Evolutionary conservation across 2,797 vertebrate genomes (phyloP), one percentile per base, ranked within the genome.

Genomic region (Artibeus lituratus): DNA sequence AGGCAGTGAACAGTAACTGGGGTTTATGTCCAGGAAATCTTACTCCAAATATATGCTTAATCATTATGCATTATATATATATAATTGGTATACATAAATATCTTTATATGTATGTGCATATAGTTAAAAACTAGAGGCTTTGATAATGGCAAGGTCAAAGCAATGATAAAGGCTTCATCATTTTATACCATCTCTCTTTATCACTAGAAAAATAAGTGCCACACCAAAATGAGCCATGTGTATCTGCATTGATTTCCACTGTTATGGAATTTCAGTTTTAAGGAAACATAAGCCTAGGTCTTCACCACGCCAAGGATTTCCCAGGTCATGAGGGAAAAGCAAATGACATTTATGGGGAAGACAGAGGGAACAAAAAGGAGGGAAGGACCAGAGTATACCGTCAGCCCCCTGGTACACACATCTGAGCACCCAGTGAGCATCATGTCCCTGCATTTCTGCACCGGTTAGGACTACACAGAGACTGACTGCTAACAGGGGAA

Each of bases 391-490:
- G 21, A 2, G 7, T 3, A 5, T 73, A 10, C 2, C 3, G 5
- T 14, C 24, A 39, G 10, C 11, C 22, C 57, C 37, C 19, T 73
- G 7, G 16, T 10, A 35, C 3, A 51, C 11, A 53, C 29, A 18
- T 29, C 8, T 82, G 19, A 51, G 16, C 32, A 47, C 8, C n/a
- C 57, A 32, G 0, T 37, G 39, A 88, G 22, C 14, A 24, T 49
- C 1, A 32, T 15, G 7, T 21, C 10, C 24, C 19, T 77, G 0
- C 10, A 22, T 70, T 72, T 62, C 21, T 12, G 72, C n/a, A 5
- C 12, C 26, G 35, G 2, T 0, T 4, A 26, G n/a, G 19, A 16
- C 3, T 32, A 1, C 0, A 32, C 7, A 32, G 11, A 72, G 7
- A 1, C 21, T 22, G 2, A 2, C 55, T 81, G 18, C 26, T 93